A percentile compares a stretch with the other conserved stretches of the same genome.
Conservation (phyloP, 1,140 invertebrate species). For the Dicyema japonicum region DNA sequence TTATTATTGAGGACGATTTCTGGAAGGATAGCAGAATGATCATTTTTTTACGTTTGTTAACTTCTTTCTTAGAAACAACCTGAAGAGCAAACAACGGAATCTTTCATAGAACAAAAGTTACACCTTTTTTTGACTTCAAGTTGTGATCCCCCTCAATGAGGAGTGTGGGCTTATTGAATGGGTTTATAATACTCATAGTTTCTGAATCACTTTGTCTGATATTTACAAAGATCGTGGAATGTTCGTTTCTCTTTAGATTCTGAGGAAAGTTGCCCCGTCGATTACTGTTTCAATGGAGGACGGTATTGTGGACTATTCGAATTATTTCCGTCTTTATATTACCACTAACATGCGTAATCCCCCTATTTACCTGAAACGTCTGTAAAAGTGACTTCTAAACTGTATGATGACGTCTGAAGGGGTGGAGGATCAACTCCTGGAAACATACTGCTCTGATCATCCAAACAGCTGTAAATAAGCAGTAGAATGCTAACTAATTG, state of each 20-base stretch:
- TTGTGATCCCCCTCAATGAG: conserved; percentile 60
- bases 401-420: conserved; percentile 67
- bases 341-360: conserved; percentile 69
- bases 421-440: conserved; percentile 54
- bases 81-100: conserved; percentile 41
- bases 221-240: conserved; percentile 34
- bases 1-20: conserved; percentile 43
- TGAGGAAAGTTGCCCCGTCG: neutral
- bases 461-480: conserved; percentile 49
- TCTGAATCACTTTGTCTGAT: conserved; percentile 32
- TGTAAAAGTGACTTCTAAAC: conserved; percentile 64
- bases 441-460: conserved; percentile 63
- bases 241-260: conserved; percentile 3
- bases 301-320: conserved; percentile 44
- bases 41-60: conserved; percentile 78
- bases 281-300: conserved; percentile 23
- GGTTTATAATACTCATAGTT: conserved; percentile 47
- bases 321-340: conserved; percentile 55
- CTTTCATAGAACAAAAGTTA: conserved; percentile 53
- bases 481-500: conserved; percentile 9
- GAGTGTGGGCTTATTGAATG: conserved; percentile 76
- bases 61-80: conserved; percentile 44
- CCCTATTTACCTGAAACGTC: conserved; percentile 56
- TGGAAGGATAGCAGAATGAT: conserved; percentile 68
- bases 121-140: conserved; percentile 11